phyloP scores from a whole-genome alignment of 1,140 invertebrate genomes.

The Nixonia krombeini region DNA sequence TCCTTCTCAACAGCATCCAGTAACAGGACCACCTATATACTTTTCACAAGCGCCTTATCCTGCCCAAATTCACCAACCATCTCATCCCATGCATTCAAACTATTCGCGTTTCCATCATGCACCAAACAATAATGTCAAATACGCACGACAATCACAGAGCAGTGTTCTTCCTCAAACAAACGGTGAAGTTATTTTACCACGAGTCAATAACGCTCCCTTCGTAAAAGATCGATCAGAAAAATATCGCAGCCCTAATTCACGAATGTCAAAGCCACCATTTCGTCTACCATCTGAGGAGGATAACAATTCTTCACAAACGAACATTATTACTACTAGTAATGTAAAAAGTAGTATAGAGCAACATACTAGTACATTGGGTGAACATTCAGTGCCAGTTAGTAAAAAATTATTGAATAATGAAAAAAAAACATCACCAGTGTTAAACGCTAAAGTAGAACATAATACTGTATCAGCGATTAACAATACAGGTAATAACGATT shows the following conservation, averaged over 20 bases:
- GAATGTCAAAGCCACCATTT: conserved; percentile 28
- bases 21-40: conserved; percentile 48
- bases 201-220: background rate
- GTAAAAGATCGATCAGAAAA: conserved; percentile 34
- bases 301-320: conserved; percentile 51
- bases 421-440: conserved; percentile 44
- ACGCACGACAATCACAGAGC: conserved; percentile 43
- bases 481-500: conserved; percentile 48
- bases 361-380: conserved; percentile 34
- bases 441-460: conserved; percentile 54
- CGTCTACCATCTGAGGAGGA: conserved; percentile 36
- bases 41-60: conserved; percentile 35
- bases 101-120: conserved; percentile 48
- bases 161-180: conserved; percentile 37
- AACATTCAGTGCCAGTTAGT: conserved; percentile 35
- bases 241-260: background rate
- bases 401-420: conserved; percentile 32
- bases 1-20: conserved; percentile 51
- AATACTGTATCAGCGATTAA: conserved; percentile 51
- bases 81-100: conserved; percentile 41
- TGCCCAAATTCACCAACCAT: conserved; percentile 48
- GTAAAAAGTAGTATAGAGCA: conserved; percentile 49
- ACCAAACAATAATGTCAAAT: conserved; percentile 38
- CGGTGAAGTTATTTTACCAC: conserved; percentile 35
- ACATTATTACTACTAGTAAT: conserved; percentile 54